Percentiles rank a stretch among this genome's conserved stretches.
These are phyloP conservation scores for Distichodus sexfasciatus DNA, from an alignment of 2,797 vertebrate species.

Conservation along the genomic window DNA sequence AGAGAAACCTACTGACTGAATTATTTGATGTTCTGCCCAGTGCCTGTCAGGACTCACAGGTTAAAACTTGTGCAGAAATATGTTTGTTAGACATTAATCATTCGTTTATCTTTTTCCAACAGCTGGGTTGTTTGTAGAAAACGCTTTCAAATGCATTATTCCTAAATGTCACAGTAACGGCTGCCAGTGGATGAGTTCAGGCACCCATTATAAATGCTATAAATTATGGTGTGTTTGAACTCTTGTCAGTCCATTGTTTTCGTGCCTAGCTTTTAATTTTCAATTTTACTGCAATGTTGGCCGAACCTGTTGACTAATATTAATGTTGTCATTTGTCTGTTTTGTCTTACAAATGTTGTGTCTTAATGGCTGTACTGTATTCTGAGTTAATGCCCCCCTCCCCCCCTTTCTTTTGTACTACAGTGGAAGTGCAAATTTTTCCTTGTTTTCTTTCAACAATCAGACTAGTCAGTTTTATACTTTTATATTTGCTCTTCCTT, in stretches of 20 bases:
- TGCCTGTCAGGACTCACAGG: constrained; percentile 18
- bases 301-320: not conserved
- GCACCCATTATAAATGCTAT: not conserved
- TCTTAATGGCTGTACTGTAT: no score
- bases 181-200: constrained; percentile 16
- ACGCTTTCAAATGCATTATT: constrained; percentile 23
- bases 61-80: constrained; percentile 36
- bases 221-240: constrained; percentile 1
- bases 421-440: no score
- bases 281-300: not conserved
- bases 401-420: no score
- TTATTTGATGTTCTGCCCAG: constrained; percentile 39
- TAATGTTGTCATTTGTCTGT: no score
- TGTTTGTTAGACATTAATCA: constrained; percentile 34
- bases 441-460: no score
- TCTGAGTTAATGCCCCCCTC: no score
- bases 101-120: constrained; percentile 33
- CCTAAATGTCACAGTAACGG: constrained; percentile 26
- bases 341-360: no score
- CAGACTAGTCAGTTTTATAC: no score
- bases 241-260: not conserved
- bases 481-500: no score
- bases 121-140: constrained; percentile 24
- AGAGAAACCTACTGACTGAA: constrained; percentile 14
- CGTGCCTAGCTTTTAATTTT: not conserved